Conservation (phyloP, 1,140 invertebrate genomes). For the Microplitis mediator region DNA sequence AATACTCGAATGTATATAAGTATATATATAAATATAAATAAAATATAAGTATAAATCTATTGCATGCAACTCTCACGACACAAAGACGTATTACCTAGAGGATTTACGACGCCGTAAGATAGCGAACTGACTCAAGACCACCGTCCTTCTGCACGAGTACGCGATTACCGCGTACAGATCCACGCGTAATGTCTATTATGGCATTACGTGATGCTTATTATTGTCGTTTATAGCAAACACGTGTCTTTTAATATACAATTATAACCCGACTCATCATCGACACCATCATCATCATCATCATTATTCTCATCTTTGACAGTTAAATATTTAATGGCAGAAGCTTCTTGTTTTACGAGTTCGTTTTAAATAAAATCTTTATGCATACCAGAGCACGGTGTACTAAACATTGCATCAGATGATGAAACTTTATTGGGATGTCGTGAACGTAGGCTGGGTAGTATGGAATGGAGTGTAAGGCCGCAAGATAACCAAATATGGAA, state of each 20-base stretch:
- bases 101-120: background rate
- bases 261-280: background rate
- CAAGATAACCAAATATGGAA: slow-evolving; percentile 30
- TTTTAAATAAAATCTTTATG: no score
- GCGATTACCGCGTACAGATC: background rate
- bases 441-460: background rate
- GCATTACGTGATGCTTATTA: slow-evolving; percentile 4
- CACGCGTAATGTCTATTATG: background rate
- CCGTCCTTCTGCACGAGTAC: background rate
- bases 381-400: background rate
- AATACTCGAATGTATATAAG: background rate
- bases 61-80: background rate
- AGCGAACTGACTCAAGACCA: background rate
- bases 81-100: background rate
- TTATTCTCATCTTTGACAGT: background rate
- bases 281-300: background rate
- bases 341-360: no score
- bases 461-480: background rate
- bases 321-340: background rate
- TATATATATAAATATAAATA: background rate
- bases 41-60: background rate
- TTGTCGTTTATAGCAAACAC: slow-evolving; percentile 4
- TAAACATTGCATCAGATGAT: background rate
- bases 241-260: background rate
- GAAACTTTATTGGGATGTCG: background rate